phyloP scores from a whole-genome alignment of 1,140 invertebrate genomes.

The Drosophila biarmipes region DNA sequence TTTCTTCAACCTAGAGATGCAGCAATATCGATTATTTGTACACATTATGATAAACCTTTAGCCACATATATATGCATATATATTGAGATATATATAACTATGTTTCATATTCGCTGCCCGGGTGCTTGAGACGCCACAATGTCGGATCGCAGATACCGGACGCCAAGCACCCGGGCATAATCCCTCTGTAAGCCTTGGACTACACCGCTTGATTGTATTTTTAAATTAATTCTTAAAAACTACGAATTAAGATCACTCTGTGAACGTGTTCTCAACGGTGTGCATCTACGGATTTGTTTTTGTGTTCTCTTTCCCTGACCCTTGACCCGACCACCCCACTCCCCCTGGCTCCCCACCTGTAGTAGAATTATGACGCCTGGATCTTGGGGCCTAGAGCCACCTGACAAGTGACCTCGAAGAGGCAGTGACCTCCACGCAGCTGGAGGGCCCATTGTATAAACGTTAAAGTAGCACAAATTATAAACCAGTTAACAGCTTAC shows the following conservation, averaged over 20 bases:
- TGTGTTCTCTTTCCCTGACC: constrained; percentile 27
- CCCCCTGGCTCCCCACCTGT: not conserved
- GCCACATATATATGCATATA: constrained; percentile 24
- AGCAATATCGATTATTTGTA: constrained; percentile 25
- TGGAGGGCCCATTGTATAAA: not conserved
- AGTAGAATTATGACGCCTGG: constrained; percentile 12
- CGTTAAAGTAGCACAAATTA: not conserved
- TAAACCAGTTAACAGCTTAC: not conserved
- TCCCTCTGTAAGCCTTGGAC: constrained; percentile 24
- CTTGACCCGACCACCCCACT: not conserved
- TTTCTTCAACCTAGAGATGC: constrained; percentile 10
- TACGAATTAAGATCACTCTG: constrained; percentile 61
- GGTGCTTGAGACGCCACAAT: constrained; percentile 1
- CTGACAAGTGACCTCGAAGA: constrained; percentile 28
- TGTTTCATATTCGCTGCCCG: constrained; percentile 25
- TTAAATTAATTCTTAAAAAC: constrained; percentile 80
- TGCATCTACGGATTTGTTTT: constrained; percentile 69
- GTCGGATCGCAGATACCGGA: constrained; percentile 1
- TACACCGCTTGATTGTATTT: constrained; percentile 75
- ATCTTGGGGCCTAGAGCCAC: not conserved
- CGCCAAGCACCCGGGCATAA: constrained; percentile 14
- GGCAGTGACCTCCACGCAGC: not conserved
- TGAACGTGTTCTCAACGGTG: constrained; percentile 31
- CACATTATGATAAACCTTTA: constrained; percentile 16
- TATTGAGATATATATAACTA: constrained; percentile 36